phyloP scores from a whole-genome alignment of 30 jellyfish, hydroid and myxozoan species.

The Turritopsis rubra region DNA sequence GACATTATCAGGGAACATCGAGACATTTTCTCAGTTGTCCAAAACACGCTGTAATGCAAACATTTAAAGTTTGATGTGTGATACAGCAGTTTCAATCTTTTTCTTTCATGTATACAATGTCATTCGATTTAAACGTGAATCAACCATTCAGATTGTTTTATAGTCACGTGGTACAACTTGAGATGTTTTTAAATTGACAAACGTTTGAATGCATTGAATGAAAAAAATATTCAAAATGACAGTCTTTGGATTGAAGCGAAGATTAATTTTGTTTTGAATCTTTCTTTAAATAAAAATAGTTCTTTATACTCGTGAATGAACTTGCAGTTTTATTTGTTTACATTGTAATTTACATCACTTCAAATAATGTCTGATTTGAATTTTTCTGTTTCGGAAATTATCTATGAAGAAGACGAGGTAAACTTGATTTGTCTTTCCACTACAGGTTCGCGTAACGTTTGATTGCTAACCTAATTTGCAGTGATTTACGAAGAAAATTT shows the following conservation, averaged over 20 bases:
- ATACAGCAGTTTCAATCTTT: neutral
- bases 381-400: neutral
- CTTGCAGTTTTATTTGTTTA: neutral
- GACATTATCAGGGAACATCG: neutral
- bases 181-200: neutral
- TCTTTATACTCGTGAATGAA: no score
- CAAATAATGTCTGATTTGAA: neutral
- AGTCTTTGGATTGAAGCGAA: neutral
- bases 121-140: neutral
- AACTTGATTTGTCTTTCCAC: neutral
- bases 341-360: neutral
- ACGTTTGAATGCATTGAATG: neutral
- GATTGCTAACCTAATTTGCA: no score
- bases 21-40: neutral
- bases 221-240: neutral
- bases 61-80: no score
- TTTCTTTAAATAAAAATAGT: no score
- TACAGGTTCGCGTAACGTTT: no score
- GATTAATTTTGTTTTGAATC: no score
- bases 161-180: neutral
- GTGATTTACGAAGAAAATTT: no score
- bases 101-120: neutral
- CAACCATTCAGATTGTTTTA: neutral
- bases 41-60: neutral
- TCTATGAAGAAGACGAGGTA: neutral